phyloP scores from a whole-genome alignment of 2,797 vertebrate genomes.

The Triplophysa yarkandensis region DNA sequence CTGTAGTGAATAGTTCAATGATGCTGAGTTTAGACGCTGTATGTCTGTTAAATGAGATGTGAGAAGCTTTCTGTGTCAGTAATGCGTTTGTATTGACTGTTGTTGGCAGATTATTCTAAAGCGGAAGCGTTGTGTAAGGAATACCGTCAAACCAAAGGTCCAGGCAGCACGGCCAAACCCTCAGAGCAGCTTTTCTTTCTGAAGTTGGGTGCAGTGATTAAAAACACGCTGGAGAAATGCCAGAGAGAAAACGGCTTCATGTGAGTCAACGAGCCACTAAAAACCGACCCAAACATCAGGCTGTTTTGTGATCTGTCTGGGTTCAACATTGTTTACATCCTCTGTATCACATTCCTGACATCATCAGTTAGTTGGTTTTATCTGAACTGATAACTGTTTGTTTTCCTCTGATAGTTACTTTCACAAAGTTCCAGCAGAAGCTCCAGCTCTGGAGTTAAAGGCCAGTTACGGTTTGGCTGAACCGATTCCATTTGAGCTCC shows the following conservation, averaged over 20 bases:
- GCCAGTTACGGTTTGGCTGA: slow-evolving; percentile 95
- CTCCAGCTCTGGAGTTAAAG: slow-evolving; percentile 92
- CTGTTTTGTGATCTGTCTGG: too few species aligned
- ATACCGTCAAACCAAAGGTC: slow-evolving; percentile 95
- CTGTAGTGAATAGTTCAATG: too few species aligned
- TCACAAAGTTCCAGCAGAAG: slow-evolving; percentile 91
- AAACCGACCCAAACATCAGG: neutral
- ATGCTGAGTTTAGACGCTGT: neutral
- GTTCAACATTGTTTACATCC: too few species aligned
- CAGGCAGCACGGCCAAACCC: slow-evolving; percentile 91
- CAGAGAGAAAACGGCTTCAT: slow-evolving; percentile 98
- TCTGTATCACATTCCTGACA: too few species aligned
- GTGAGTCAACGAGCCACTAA: slow-evolving; percentile 82
- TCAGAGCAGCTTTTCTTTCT: slow-evolving; percentile 95
- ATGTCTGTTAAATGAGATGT: neutral
- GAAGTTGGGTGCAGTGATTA: slow-evolving; percentile 88
- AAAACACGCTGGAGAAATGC: slow-evolving; percentile 93
- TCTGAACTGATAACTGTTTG: neutral
- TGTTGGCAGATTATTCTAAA: slow-evolving; percentile 81
- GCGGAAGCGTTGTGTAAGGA: slow-evolving; percentile 94
- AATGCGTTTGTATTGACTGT: slow-evolving; percentile 6
- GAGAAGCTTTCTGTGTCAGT: neutral
- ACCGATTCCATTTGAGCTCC: slow-evolving; percentile 87
- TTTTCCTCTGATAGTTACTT: slow-evolving; percentile 82
- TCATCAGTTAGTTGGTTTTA: too few species aligned